Conservation (phyloP, 2,888 invertebrate genomes). For the Crematogaster levior region DNA sequence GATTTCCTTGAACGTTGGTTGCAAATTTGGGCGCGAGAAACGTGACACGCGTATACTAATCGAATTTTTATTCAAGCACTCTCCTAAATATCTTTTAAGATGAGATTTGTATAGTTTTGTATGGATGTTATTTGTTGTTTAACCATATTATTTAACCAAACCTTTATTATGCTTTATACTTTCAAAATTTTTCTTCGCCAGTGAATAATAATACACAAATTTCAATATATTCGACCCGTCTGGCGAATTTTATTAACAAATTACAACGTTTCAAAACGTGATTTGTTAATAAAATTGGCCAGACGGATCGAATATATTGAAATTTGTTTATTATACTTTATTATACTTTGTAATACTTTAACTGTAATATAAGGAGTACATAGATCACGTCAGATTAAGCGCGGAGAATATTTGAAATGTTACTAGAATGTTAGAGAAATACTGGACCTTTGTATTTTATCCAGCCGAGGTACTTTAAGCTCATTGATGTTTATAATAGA, state of each 20-base stretch:
- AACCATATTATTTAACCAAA: neutral
- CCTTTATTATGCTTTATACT: too few species aligned
- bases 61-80: neutral
- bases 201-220: too few species aligned
- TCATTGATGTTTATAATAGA: conserved; percentile 28
- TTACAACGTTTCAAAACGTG: too few species aligned
- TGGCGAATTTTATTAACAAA: too few species aligned
- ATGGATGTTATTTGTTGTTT: neutral
- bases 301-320: too few species aligned
- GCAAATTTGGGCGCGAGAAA: neutral
- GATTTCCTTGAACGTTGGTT: neutral
- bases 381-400: neutral
- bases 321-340: too few species aligned
- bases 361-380: neutral
- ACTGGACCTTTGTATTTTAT: conserved; percentile 16
- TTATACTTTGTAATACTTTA: too few species aligned
- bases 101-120: conserved; percentile 3
- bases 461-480: neutral
- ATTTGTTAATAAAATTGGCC: too few species aligned
- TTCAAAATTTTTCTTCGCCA: too few species aligned
- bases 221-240: too few species aligned
- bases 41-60: neutral
- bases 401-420: neutral
- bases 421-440: neutral
- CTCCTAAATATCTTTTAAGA: neutral